Percentiles rank a stretch among this genome's conserved stretches.
These are phyloP conservation scores for Belgica antarctica DNA, from an alignment of 2,888 invertebrate species.

Conservation along the genomic window DNA sequence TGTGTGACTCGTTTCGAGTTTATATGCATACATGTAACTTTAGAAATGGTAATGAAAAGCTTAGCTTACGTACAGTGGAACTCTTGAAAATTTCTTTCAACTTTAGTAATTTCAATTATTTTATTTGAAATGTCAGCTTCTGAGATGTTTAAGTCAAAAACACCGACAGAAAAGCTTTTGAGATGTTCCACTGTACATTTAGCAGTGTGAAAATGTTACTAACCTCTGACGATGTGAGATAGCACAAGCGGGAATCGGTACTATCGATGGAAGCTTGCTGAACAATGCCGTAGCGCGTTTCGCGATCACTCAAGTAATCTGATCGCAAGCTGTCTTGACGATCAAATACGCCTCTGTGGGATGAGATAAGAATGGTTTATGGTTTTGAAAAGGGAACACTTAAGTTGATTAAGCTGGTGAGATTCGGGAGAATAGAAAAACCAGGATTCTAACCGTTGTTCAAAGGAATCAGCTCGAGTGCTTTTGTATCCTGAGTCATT, in stretches of 20 bases:
- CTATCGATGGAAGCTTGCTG: constrained; percentile 93
- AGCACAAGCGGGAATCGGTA: constrained; percentile 89
- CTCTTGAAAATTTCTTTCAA: too few relatives aligned
- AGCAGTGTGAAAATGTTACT: constrained; percentile 55
- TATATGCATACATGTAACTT: constrained; percentile 22
- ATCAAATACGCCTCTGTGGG: constrained; percentile 78
- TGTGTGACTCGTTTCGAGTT: neutral
- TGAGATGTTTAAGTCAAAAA: too few relatives aligned
- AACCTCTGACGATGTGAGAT: constrained; percentile 94
- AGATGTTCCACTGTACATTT: too few relatives aligned
- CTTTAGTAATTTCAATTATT: too few relatives aligned
- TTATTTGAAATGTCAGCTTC: too few relatives aligned
- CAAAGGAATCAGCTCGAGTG: constrained; percentile 80
- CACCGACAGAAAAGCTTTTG: too few relatives aligned
- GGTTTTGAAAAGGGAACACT: neutral
- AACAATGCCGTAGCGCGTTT: constrained; percentile 82
- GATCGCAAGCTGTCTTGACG: constrained; percentile 86
- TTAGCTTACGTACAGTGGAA: neutral
- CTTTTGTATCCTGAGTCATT: constrained; percentile 86
- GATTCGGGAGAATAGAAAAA: neutral
- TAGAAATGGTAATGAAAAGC: neutral
- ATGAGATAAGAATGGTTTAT: neutral
- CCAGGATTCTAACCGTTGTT: constrained; percentile 68
- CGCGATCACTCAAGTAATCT: constrained; percentile 87
- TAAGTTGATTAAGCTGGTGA: neutral